Evolutionary conservation across 2,888 invertebrate species (phyloP), one percentile per base, ranked within the genome.

Genomic region (Oscheius sp.): DNA sequence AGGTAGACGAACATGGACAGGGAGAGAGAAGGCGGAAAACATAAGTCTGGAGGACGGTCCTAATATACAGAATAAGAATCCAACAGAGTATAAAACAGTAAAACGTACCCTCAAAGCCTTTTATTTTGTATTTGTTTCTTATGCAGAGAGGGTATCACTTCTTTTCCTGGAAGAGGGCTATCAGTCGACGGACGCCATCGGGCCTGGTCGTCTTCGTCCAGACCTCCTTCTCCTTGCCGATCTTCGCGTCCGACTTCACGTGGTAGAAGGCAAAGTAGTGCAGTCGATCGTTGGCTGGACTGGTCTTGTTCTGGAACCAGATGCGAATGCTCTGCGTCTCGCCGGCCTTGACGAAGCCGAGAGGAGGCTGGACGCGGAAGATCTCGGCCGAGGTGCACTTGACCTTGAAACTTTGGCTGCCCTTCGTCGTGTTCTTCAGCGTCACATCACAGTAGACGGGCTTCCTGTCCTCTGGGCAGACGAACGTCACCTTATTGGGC

Each of bases 231-330:
- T 68, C 55, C 58, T 70, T 42, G 21, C 75, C 75, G 60, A 63
- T 72, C 47, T 76, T 77, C 58, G 53, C 59, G 10, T 77, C 81
- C 32, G 58, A 73, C n/a, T 75, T 65, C 35, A 79, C 60, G 72
- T 85, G 84, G 75, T 85, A 86, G 73, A 86, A 80, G 74, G 83
- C 83, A 71, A 86, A 82, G 75, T 84, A 85, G 77, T 86, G 86
- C 29, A 74, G 53, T 11, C 62, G 47, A n/a, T 68, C 35, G 37
- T 65, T 58, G 32, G 78, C 78, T 33, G 80, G 81, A 2, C 72
- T 62, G 3, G 66, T 51, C 73, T 79, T 84, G 50, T 70, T 70
- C 59, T 72, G 72, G 57, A 48, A 72, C 62, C 72, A 62, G 47
- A 73, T 55, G 37, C 47, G 42, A 57, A 85, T 76, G 13, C 13